Evolutionary conservation across 2,113 vertebrate species (phyloP), one percentile per base, ranked within the genome.

Genomic region (Planiliza haematocheilus): DNA sequence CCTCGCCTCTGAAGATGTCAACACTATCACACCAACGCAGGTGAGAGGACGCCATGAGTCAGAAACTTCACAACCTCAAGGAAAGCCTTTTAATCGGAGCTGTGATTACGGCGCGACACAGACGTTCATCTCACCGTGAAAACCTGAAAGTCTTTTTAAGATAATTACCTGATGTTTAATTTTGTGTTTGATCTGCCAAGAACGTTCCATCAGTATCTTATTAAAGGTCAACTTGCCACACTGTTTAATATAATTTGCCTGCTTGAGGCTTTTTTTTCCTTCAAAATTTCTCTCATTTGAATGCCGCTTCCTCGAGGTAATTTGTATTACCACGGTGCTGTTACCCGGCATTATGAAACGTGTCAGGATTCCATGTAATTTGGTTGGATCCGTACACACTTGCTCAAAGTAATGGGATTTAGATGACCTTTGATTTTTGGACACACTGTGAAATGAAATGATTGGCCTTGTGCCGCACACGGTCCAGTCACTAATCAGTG

Each of bases 11-110:
- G 96, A 96, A 79, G 96, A 96, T 45, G 89, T 95, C 71, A 96
- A 93, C 93, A 96, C 94, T 69, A 95, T 97, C 91, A 96, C 95
- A 0, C 95, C 96, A 10, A 96, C 95, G 10, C 95, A 96, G 94
- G 95, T 96, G 81, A 30, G 34, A 8, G 13, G 37, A 64, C 0
- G 20, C 7, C 11, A 7, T 7, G 9, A 48, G 10, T 20, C 30
- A 7, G 68, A 43, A 30, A 62, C n/a, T n/a, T n/a, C n/a, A 30
- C 2, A 30, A 30, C 24, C 24, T 30, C 24, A 30, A 30, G 24
- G 24, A 30, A 30, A 30, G 24, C 5, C 24, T 3, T 5, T 30
- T 30, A 30, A 30, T 30, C 24, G 5, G 24, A 30, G 5, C 5
- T 3, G 24, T 2, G 24, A 30, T 30, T 30, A 30, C 24, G 24